Conservation (phyloP, 2,797 vertebrate species). For the Serranus cabrilla region DNA sequence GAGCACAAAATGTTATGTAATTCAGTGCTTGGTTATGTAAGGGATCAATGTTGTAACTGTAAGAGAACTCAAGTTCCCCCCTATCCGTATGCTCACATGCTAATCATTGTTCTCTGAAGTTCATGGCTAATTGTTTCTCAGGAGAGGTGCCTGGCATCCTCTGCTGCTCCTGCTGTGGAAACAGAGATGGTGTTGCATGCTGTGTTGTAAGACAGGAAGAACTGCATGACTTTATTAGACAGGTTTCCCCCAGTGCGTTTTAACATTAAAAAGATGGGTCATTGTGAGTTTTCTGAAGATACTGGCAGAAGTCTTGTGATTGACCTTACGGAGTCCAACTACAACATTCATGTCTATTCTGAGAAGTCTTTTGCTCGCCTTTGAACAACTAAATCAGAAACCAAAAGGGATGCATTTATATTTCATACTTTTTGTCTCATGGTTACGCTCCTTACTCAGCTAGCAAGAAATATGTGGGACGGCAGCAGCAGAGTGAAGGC, state of each 20-base stretch:
- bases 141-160: slow-evolving; percentile 71
- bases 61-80: slow-evolving; percentile 3
- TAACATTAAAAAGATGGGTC: slow-evolving; percentile 39
- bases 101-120: slow-evolving; percentile 76
- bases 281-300: slow-evolving; percentile 11
- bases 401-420: slow-evolving; percentile 13
- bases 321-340: slow-evolving; percentile 1
- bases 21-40: slow-evolving; percentile 68
- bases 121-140: slow-evolving; percentile 78
- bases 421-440: slow-evolving; percentile 20
- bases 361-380: not conserved
- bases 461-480: not conserved
- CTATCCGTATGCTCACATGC: slow-evolving; percentile 45
- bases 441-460: not conserved
- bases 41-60: slow-evolving; percentile 66
- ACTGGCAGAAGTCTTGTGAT: not conserved
- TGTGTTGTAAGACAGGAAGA: slow-evolving; percentile 63
- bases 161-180: slow-evolving; percentile 59
- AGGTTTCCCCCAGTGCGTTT: slow-evolving; percentile 22
- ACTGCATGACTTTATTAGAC: slow-evolving; percentile 31
- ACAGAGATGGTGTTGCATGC: slow-evolving; percentile 51
- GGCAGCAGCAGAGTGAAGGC: not conserved
- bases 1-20: slow-evolving; percentile 66
- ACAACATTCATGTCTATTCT: not conserved
- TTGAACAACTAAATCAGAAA: not conserved